Conservation (phyloP, 2,888 invertebrate genomes). For the Mystacides longicornis region DNA sequence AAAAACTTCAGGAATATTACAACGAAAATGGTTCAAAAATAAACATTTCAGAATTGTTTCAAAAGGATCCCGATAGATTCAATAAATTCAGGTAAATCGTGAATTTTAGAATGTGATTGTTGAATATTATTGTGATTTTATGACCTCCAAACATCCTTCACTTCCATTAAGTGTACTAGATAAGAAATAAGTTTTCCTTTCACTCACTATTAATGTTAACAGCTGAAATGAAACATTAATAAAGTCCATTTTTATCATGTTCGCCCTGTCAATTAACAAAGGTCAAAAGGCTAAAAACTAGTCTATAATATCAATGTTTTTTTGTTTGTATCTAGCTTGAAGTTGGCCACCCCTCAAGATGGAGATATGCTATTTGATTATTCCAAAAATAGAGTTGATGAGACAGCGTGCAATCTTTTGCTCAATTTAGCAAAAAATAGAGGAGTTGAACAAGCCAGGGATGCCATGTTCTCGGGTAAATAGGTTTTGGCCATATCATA, state of each 20-base stretch:
- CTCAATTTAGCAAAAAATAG: constrained; percentile 76
- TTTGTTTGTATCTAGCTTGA: constrained; percentile 54
- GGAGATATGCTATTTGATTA: constrained; percentile 92
- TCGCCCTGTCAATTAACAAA: too few relatives aligned
- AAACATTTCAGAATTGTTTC: constrained; percentile 77
- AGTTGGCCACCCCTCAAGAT: constrained; percentile 70
- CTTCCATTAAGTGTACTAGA: not conserved
- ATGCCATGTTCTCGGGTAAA: constrained; percentile 73
- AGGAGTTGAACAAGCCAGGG: constrained; percentile 75
- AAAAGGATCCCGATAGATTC: constrained; percentile 73
- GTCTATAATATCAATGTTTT: too few relatives aligned
- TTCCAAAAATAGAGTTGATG: constrained; percentile 90
- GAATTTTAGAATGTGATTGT: not conserved
- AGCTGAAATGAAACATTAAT: not conserved
- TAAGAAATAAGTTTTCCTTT: not conserved
- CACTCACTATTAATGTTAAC: not conserved
- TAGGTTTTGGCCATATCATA: too few relatives aligned
- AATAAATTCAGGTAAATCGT: constrained; percentile 74
- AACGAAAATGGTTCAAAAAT: constrained; percentile 63
- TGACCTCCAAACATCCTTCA: constrained; percentile 20
- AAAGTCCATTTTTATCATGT: not conserved
- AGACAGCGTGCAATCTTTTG: constrained; percentile 65
- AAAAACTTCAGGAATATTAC: constrained; percentile 69
- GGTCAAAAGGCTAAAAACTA: too few relatives aligned
- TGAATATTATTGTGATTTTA: constrained; percentile 4